Conservation (phyloP, 2,113 vertebrate species). For the Saimiri boliviensis region DNA sequence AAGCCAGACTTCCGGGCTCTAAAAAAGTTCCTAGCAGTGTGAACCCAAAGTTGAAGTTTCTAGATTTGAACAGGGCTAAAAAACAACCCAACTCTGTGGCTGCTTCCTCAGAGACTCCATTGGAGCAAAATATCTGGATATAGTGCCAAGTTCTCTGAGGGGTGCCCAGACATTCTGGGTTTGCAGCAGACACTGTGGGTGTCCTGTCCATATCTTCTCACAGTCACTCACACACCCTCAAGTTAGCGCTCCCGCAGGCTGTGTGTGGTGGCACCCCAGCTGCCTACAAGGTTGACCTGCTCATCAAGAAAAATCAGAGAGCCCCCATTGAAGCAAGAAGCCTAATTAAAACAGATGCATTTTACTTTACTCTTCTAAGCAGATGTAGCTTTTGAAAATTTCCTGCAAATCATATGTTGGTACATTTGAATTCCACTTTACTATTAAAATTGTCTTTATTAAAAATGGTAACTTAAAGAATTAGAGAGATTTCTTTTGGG, state of each 20-base stretch:
- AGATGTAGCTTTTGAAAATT: background rate
- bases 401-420: background rate
- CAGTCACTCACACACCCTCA: background rate
- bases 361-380: background rate
- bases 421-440: background rate
- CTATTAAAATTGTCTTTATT: slow-evolving; percentile 10
- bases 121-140: background rate
- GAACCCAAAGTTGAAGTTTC: background rate
- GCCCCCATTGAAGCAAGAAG: background rate
- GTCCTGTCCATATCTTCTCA: background rate
- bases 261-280: background rate
- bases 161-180: background rate
- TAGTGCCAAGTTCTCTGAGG: background rate
- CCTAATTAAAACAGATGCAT: background rate
- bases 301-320: background rate
- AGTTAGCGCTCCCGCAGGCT: background rate
- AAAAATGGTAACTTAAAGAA: slow-evolving; percentile 4
- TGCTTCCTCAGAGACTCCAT: background rate
- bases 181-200: background rate
- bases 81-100: background rate
- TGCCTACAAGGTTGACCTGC: background rate
- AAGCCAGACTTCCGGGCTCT: background rate
- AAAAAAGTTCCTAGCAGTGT: background rate
- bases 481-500: background rate
- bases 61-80: background rate